A percentile compares a stretch with the other conserved stretches of the same genome.
Evolutionary conservation across 2,797 vertebrate genomes (phyloP).

Genomic region (Octomys mimax): DNA sequence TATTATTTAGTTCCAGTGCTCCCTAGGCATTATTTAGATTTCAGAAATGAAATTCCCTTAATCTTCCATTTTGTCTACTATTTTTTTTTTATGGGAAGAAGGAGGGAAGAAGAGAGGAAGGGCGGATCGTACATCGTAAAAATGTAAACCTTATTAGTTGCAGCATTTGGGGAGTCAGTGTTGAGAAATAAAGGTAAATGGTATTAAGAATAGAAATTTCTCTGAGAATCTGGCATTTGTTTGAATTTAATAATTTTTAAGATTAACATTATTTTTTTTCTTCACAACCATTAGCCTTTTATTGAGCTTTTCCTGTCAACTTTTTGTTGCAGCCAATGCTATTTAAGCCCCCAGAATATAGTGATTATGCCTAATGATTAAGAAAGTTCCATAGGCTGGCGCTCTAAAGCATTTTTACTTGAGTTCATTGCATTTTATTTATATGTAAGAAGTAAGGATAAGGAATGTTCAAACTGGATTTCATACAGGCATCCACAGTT

Average conservation of each 20-base stretch:
- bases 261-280: not conserved
- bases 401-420: not conserved
- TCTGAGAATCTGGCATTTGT: not conserved
- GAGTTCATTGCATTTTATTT: not conserved
- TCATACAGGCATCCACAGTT: not conserved
- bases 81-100: too few relatives aligned
- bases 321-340: slow-evolving; percentile 31
- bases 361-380: not conserved
- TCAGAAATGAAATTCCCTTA: too few relatives aligned
- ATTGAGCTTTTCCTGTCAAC: not conserved
- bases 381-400: not conserved
- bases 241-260: slow-evolving; percentile 12
- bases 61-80: too few relatives aligned
- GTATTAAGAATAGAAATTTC: not conserved
- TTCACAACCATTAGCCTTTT: not conserved
- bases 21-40: too few relatives aligned
- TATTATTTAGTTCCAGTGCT: too few relatives aligned
- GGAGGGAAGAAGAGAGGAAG: too few relatives aligned
- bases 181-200: not conserved
- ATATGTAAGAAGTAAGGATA: not conserved
- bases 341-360: slow-evolving; percentile 4
- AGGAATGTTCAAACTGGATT: not conserved
- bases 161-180: not conserved
- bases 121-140: not conserved
- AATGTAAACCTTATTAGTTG: not conserved